phyloP scores from a whole-genome alignment of 2,797 vertebrate genomes.

The Galaxias olidus region DNA sequence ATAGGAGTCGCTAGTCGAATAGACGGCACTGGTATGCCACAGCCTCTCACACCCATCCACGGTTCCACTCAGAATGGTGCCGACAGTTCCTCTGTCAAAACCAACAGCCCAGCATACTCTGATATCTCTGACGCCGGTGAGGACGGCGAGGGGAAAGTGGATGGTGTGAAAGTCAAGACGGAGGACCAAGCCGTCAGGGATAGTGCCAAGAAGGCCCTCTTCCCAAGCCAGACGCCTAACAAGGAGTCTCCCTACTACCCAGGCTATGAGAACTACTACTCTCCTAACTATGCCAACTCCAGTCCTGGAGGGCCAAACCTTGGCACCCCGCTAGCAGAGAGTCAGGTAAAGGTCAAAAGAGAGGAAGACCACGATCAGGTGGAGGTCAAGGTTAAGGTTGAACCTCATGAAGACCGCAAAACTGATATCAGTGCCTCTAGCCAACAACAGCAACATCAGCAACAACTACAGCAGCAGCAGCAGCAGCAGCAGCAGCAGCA shows the following conservation, averaged over 20 bases:
- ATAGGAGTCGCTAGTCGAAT: too few species aligned
- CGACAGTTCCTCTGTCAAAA: slow-evolving; percentile 88
- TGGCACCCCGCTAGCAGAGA: slow-evolving; percentile 72
- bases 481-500: slow-evolving; percentile 72
- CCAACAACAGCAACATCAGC: slow-evolving; percentile 76
- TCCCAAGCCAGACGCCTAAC: slow-evolving; percentile 84
- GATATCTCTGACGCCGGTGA: slow-evolving; percentile 97
- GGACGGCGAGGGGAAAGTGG: slow-evolving; percentile 92
- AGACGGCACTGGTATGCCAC: too few species aligned
- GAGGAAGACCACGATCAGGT: slow-evolving; percentile 88
- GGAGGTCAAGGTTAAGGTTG: slow-evolving; percentile 88
- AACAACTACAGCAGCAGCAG: slow-evolving; percentile 79
- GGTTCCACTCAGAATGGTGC: too few species aligned
- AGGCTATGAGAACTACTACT: slow-evolving; percentile 92
- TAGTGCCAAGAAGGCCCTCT: slow-evolving; percentile 93
- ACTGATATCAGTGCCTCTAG: slow-evolving; percentile 75
- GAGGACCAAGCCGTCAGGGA: slow-evolving; percentile 90
- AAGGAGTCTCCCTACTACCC: slow-evolving; percentile 95
- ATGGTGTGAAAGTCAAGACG: slow-evolving; percentile 85
- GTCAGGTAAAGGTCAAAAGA: slow-evolving; percentile 89
- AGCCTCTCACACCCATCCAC: too few species aligned
- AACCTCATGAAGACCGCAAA: slow-evolving; percentile 91
- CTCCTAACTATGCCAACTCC: slow-evolving; percentile 91
- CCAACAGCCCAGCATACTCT: slow-evolving; percentile 94
- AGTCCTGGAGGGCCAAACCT: slow-evolving; percentile 86